phyloP scores from a whole-genome alignment of 1,140 invertebrate genomes.

The Conopomorpha cramerella region DNA sequence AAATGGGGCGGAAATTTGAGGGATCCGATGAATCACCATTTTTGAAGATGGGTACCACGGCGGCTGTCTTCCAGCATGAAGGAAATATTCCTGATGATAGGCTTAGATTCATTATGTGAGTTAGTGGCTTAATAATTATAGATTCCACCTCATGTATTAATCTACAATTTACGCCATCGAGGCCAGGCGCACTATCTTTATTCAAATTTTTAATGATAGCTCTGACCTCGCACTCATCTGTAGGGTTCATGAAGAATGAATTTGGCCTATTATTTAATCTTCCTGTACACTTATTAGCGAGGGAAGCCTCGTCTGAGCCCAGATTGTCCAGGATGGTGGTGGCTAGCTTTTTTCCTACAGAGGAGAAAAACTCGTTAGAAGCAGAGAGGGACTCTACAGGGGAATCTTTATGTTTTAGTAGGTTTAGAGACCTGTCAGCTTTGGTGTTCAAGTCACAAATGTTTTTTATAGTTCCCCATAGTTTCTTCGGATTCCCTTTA shows the following conservation, averaged over 20 bases:
- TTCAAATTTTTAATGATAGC: background rate
- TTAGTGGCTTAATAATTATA: background rate
- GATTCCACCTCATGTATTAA: background rate
- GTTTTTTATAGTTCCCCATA: slow-evolving; percentile 2
- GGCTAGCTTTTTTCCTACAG: background rate
- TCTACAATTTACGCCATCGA: background rate
- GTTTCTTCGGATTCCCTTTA: slow-evolving; percentile 2
- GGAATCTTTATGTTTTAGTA: background rate
- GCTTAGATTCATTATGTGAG: background rate
- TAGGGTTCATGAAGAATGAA: background rate
- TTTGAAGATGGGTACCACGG: background rate
- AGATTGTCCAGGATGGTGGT: background rate
- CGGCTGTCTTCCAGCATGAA: background rate
- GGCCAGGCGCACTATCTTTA: background rate
- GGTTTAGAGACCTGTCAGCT: background rate
- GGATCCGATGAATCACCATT: background rate
- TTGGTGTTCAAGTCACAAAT: background rate
- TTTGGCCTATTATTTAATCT: background rate
- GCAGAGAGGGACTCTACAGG: background rate
- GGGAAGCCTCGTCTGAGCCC: background rate
- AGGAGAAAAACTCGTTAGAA: background rate
- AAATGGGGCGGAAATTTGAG: background rate
- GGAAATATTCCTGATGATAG: background rate
- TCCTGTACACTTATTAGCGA: background rate
- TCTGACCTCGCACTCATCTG: background rate